Percentiles rank a stretch among this genome's conserved stretches.
Evolutionary conservation across 2,888 invertebrate species (phyloP).

Genomic region (Orthosia incerta): DNA sequence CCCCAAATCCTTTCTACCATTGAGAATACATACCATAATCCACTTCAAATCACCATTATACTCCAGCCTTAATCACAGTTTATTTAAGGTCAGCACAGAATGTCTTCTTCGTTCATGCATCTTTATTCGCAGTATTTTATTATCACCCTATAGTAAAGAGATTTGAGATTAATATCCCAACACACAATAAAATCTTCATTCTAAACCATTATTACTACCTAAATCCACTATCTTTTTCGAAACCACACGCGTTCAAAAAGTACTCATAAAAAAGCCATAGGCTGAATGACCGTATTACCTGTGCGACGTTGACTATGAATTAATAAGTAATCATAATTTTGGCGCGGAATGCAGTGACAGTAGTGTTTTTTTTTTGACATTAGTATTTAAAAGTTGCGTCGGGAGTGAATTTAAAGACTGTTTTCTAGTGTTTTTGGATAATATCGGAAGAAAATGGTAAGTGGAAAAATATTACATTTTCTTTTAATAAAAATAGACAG

Average conservation of each 20-base stretch:
- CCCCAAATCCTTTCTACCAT: too few species aligned
- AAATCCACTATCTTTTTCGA: background rate
- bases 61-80: too few species aligned
- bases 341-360: constrained; percentile 68
- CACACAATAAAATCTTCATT: background rate
- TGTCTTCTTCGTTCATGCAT: too few species aligned
- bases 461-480: constrained; percentile 7
- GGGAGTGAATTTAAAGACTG: constrained; percentile 43
- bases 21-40: too few species aligned
- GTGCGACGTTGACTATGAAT: constrained; percentile 44
- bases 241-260: constrained; percentile 43
- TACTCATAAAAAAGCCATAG: constrained; percentile 16
- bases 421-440: constrained; percentile 54
- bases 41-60: too few species aligned
- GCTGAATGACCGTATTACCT: constrained; percentile 22
- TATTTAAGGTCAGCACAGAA: too few species aligned
- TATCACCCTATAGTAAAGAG: background rate
- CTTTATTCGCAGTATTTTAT: too few species aligned
- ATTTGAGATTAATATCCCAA: background rate
- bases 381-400: background rate
- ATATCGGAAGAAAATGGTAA: constrained; percentile 57
- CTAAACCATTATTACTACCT: too few species aligned
- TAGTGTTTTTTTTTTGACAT: constrained; percentile 48
- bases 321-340: constrained; percentile 45
- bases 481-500: background rate